Percentiles rank a stretch among this genome's conserved stretches.
Evolutionary conservation across 2,113 vertebrate genomes (phyloP).

Genomic region (Oncorhynchus mykiss): DNA sequence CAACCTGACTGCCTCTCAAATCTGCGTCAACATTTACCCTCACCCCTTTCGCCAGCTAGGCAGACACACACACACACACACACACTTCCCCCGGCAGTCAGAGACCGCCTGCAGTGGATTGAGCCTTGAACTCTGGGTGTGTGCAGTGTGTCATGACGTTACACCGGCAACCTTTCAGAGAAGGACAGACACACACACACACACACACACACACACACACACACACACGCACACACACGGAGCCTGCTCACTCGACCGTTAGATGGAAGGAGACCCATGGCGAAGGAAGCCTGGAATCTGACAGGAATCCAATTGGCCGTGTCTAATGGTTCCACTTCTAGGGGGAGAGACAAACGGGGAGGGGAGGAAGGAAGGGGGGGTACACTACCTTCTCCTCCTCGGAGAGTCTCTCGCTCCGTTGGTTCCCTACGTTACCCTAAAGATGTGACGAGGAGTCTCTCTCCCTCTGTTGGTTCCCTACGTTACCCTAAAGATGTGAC

Average conservation of each 20-base stretch:
- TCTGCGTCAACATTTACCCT: constrained; percentile 64
- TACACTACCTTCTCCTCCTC: neutral
- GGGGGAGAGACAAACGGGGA: constrained; percentile 46
- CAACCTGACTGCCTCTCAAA: constrained; percentile 34
- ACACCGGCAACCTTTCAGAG: constrained; percentile 31
- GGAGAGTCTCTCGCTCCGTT: neutral
- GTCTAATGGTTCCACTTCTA: constrained; percentile 72
- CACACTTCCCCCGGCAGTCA: constrained; percentile 29
- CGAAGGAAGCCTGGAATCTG: constrained; percentile 64
- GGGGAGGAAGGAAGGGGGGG: constrained; percentile 42
- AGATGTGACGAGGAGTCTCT: neutral
- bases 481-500: neutral
- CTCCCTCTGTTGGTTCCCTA: neutral
- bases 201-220: neutral
- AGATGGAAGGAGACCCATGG: constrained; percentile 67
- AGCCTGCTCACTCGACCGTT: constrained; percentile 69
- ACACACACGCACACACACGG: constrained; percentile 38
- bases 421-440: neutral
- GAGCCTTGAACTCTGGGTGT: constrained; percentile 44
- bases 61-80: constrained; percentile 11
- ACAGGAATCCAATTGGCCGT: constrained; percentile 76
- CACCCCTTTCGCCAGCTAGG: constrained; percentile 27
- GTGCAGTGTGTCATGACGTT: constrained; percentile 33
- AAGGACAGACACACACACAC: neutral
- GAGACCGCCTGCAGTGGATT: constrained; percentile 14